Conservation (phyloP, 1,140 invertebrate genomes). For the Drosophila kikkawai region DNA sequence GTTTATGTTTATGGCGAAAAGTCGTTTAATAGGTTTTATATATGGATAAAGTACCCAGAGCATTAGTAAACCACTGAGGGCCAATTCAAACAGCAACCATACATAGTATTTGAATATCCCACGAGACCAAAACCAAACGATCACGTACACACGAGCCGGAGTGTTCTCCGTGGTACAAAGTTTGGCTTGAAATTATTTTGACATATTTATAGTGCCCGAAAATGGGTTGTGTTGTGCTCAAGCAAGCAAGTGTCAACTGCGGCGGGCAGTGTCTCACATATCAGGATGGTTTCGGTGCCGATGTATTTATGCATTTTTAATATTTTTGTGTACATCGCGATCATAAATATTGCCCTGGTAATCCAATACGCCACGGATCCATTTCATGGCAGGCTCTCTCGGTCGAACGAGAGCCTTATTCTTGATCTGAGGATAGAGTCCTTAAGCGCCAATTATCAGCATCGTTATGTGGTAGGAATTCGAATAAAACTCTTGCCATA, state of each 20-base stretch:
- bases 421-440: conserved; percentile 29
- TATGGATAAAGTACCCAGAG: neutral
- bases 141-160: conserved; percentile 22
- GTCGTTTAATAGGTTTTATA: conserved; percentile 61
- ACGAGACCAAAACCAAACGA: conserved; percentile 46
- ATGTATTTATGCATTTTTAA: conserved; percentile 81
- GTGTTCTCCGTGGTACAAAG: conserved; percentile 17
- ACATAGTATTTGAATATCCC: conserved; percentile 61
- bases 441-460: conserved; percentile 65
- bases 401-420: conserved; percentile 12
- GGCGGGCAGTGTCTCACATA: conserved; percentile 61
- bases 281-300: conserved; percentile 51
- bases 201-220: conserved; percentile 70
- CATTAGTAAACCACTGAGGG: conserved; percentile 41
- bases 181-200: conserved; percentile 69
- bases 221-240: conserved; percentile 39
- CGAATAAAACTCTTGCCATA: conserved; percentile 49
- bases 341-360: conserved; percentile 51
- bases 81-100: conserved; percentile 42
- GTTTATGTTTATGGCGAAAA: conserved; percentile 52
- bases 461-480: conserved; percentile 74
- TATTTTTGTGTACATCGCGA: conserved; percentile 51
- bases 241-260: conserved; percentile 61
- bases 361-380: conserved; percentile 40
- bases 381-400: conserved; percentile 31